phyloP scores from a whole-genome alignment of 2,888 invertebrate species.

The Drosophila kuntzei region DNA sequence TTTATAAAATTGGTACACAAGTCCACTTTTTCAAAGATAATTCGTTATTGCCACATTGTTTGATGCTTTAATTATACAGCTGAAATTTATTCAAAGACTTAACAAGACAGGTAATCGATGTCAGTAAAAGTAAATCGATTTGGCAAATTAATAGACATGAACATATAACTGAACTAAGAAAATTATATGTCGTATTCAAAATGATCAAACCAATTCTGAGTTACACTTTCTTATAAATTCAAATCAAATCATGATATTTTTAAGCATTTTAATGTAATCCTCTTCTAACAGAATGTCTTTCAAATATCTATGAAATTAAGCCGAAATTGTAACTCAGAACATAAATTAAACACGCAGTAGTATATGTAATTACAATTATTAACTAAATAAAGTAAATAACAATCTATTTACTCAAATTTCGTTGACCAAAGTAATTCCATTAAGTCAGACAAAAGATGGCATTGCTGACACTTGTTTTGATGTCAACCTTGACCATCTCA shows the following conservation, averaged over 20 bases:
- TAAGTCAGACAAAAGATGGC: constrained; percentile 14
- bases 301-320: not conserved
- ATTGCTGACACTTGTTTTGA: constrained; percentile 19
- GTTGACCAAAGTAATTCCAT: constrained; percentile 24
- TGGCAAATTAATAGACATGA: not conserved
- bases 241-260: not conserved
- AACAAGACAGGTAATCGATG: not conserved
- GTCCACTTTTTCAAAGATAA: not conserved
- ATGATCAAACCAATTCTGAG: not conserved
- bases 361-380: constrained; percentile 13
- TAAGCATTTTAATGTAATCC: too few species aligned
- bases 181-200: not conserved
- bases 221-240: not conserved
- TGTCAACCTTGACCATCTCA: constrained; percentile 19
- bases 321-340: not conserved
- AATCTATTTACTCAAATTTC: not conserved
- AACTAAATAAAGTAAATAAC: not conserved
- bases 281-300: not conserved
- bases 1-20: too few species aligned
- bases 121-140: not conserved
- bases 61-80: not conserved
- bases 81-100: not conserved
- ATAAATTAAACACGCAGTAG: not conserved
- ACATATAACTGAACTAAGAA: not conserved
- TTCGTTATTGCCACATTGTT: not conserved